Conservation (phyloP, 2,888 invertebrate species). For the Mesorhabditis sp. region DNA sequence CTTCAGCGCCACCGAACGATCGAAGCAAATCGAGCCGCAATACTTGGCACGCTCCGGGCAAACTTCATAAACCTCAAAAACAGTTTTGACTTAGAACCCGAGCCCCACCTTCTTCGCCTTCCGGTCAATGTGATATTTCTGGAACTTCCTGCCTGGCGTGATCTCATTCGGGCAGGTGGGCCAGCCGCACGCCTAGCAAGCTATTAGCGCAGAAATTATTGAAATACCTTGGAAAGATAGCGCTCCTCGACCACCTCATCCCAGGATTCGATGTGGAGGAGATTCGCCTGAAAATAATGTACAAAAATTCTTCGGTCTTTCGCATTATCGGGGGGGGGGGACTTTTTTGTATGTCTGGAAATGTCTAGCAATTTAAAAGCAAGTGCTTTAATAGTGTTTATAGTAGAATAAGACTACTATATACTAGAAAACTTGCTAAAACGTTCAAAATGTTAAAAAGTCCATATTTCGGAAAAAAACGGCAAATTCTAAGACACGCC, state of each 20-base stretch:
- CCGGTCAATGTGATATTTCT: neutral
- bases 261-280: neutral
- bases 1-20: neutral
- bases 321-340: no score
- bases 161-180: neutral
- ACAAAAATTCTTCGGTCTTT: no score
- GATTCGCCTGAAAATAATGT: no score
- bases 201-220: neutral
- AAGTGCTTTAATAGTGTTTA: no score
- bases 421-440: no score
- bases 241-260: neutral
- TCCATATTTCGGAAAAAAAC: no score
- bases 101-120: neutral
- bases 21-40: neutral
- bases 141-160: neutral
- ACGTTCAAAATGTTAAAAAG: no score
- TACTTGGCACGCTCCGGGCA: neutral
- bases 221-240: neutral
- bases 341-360: no score
- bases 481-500: no score
- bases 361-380: no score
- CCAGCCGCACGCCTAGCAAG: neutral
- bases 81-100: neutral
- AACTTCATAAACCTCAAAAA: neutral
- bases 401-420: no score